Evolutionary conservation across 2,797 vertebrate species (phyloP).

Genomic region (Trichosurus vulpecula): DNA sequence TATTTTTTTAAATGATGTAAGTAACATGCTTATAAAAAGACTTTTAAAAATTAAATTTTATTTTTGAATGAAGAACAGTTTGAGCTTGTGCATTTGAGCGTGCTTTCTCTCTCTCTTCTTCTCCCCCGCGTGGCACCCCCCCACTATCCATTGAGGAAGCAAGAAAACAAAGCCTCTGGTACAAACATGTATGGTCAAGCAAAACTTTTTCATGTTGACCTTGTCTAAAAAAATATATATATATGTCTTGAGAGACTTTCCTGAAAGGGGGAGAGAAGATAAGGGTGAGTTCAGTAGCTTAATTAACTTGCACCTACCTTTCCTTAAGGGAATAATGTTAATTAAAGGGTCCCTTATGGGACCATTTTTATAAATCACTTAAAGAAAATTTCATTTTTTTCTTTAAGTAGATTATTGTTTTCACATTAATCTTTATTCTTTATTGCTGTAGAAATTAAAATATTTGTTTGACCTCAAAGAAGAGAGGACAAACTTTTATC

Average conservation of each 20-base stretch:
- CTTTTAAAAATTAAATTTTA: neutral
- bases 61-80: no score
- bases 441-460: neutral
- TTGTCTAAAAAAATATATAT: neutral
- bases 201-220: neutral
- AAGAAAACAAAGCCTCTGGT: neutral
- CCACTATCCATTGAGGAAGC: neutral
- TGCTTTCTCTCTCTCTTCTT: no score
- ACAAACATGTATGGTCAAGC: neutral
- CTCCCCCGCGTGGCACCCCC: no score
- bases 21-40: neutral
- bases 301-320: neutral
- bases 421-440: neutral
- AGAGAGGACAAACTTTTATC: neutral
- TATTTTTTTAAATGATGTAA: neutral
- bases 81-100: no score
- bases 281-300: neutral
- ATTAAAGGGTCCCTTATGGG: neutral
- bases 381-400: neutral
- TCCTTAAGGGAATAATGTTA: neutral
- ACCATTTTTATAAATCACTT: neutral
- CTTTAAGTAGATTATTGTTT: neutral
- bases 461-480: neutral
- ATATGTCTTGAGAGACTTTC: neutral
- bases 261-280: neutral